These are phyloP conservation scores for Atta colombica DNA, from an alignment of 1,140 invertebrate genomes.

Conservation along the genomic window DNA sequence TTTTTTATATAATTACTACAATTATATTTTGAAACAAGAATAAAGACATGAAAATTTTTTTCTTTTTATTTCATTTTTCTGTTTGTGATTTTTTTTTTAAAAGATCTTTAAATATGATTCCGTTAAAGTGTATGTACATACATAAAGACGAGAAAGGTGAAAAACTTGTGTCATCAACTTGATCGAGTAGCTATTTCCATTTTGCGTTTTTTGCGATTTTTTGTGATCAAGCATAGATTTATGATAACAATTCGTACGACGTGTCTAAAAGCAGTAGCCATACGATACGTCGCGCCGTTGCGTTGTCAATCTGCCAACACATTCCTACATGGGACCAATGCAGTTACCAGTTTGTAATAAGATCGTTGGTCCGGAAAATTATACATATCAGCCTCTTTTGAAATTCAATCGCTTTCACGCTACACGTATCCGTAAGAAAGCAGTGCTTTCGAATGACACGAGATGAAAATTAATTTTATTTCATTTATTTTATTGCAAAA, in stretches of 20 bases:
- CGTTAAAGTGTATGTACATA: background rate
- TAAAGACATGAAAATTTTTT: background rate
- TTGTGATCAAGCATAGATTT: slow-evolving; percentile 12
- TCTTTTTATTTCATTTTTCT: background rate
- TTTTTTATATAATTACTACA: background rate
- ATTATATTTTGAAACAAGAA: background rate
- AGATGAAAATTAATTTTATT: slow-evolving; percentile 37
- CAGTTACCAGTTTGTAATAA: slow-evolving; percentile 53
- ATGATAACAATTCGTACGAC: slow-evolving; percentile 36
- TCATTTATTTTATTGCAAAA: no score
- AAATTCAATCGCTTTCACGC: slow-evolving; percentile 68
- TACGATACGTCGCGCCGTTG: slow-evolving; percentile 56
- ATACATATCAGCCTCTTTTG: slow-evolving; percentile 62
- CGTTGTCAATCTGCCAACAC: slow-evolving; percentile 81
- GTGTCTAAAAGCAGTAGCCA: slow-evolving; percentile 78
- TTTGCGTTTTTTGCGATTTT: background rate
- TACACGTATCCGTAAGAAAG: background rate
- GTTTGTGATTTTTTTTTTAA: background rate
- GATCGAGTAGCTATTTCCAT: background rate
- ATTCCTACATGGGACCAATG: slow-evolving; percentile 73
- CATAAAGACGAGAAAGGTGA: background rate
- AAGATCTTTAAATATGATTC: background rate
- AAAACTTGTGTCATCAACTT: background rate
- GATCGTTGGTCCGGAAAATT: slow-evolving; percentile 67
- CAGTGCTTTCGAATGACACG: background rate